A percentile compares a stretch with the other conserved stretches of the same genome.
Conservation (phyloP, 2,113 vertebrate genomes). For the Turdus rufiventris region DNA sequence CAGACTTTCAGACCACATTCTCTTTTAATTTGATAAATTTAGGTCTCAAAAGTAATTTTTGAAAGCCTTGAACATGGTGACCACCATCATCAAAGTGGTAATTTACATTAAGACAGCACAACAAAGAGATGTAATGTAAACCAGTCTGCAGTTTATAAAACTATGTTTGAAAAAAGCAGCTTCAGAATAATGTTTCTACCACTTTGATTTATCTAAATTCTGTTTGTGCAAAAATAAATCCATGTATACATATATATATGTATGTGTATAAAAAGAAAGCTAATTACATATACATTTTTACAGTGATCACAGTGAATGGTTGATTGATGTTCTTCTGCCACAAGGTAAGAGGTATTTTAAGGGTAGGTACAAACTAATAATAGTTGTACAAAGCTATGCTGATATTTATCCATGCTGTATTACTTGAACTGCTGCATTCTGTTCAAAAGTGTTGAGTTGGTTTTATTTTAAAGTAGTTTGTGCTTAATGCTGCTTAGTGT, state of each 20-base stretch:
- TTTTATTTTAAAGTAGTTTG: not conserved
- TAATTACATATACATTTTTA: conserved; percentile 31
- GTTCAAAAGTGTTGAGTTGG: not conserved
- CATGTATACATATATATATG: rapidly evolving
- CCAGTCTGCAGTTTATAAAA: conserved; percentile 16
- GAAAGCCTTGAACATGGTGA: conserved; percentile 25
- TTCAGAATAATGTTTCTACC: conserved; percentile 7
- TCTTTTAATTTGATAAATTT: conserved; percentile 48
- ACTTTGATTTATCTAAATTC: not conserved
- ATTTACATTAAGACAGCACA: not conserved
- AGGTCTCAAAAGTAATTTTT: conserved; percentile 35
- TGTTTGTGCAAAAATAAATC: not conserved
- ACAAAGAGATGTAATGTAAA: not conserved
- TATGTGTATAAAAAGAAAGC: not conserved
- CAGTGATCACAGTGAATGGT: conserved; percentile 96
- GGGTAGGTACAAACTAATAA: conserved; percentile 32
- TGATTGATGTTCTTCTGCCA: conserved; percentile 96
- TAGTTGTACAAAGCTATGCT: not conserved
- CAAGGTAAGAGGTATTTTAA: conserved; percentile 86
- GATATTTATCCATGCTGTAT: conserved; percentile 6
- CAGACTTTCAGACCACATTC: not conserved
- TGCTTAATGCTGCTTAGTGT: not conserved
- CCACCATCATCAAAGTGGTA: conserved; percentile 22
- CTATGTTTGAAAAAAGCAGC: conserved; percentile 22
- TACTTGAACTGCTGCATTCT: not conserved